phyloP scores from a whole-genome alignment of 2,113 vertebrate species.

The Ardeotis arabs region DNA sequence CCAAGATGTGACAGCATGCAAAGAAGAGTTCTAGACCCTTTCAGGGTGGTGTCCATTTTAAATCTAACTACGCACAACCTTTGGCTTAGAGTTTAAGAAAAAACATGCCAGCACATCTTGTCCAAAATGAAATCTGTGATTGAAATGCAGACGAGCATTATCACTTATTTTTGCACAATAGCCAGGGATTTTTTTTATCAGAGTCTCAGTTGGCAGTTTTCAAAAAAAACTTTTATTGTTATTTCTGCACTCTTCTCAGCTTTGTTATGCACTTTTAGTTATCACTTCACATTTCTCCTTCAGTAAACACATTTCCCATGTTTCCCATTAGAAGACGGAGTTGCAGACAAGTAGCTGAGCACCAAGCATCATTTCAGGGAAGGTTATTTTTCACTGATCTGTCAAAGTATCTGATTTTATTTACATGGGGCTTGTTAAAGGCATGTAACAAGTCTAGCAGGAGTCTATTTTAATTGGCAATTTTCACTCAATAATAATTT shows the following conservation, averaged over 20 bases:
- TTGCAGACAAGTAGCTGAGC: background rate
- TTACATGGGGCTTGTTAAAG: background rate
- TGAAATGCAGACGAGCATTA: background rate
- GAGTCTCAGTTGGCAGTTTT: background rate
- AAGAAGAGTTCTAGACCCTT: conserved; percentile 24
- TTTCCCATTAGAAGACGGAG: background rate
- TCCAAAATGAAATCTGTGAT: background rate
- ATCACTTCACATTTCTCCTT: background rate
- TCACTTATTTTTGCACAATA: background rate
- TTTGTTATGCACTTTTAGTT: background rate
- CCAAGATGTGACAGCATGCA: background rate
- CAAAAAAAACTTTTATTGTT: background rate
- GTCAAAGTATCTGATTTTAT: background rate
- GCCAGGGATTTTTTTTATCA: background rate
- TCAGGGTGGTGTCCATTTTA: conserved; percentile 3
- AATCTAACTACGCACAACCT: background rate
- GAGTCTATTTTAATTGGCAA: background rate
- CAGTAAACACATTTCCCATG: background rate
- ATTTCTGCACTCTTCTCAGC: background rate
- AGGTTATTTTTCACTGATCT: background rate
- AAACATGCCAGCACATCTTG: background rate
- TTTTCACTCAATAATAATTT: background rate
- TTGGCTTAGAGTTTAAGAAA: background rate
- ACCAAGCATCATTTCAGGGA: background rate
- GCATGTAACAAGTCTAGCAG: background rate